Evolutionary conservation across 2,888 invertebrate genomes (phyloP).

Genomic region (Plagodis pulveraria): DNA sequence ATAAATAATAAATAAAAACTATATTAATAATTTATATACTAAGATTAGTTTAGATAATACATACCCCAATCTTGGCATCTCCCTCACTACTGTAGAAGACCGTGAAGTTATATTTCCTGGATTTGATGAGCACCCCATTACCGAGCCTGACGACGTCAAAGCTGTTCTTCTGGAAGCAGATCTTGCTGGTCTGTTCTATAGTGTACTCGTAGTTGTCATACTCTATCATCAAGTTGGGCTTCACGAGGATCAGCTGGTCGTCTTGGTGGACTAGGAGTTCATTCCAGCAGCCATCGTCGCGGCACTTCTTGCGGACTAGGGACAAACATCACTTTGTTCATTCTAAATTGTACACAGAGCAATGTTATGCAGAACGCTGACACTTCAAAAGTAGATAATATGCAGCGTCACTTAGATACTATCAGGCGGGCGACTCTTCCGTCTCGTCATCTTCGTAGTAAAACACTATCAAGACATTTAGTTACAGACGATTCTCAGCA

Average conservation of each 20-base stretch:
- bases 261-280: slow-evolving; percentile 87
- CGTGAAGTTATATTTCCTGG: slow-evolving; percentile 89
- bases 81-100: slow-evolving; percentile 89
- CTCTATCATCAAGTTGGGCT: slow-evolving; percentile 87
- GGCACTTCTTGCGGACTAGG: slow-evolving; percentile 88
- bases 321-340: not conserved
- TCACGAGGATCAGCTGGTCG: slow-evolving; percentile 83
- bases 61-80: slow-evolving; percentile 89
- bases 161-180: slow-evolving; percentile 85
- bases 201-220: slow-evolving; percentile 88
- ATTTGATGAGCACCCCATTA: slow-evolving; percentile 88
- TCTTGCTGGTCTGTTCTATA: slow-evolving; percentile 85
- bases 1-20: no score
- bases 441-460: not conserved
- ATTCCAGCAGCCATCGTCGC: slow-evolving; percentile 84
- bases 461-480: not conserved
- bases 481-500: no score
- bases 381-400: no score
- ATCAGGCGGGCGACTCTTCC: no score
- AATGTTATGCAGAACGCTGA: no score
- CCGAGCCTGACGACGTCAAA: slow-evolving; percentile 89
- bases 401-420: no score
- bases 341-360: not conserved
- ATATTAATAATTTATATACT: no score
- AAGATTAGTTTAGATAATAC: slow-evolving; percentile 28